Percentiles rank a stretch among this genome's conserved stretches.
Conservation (phyloP, 2,797 vertebrate genomes). For the Sebastes steindachneri region DNA sequence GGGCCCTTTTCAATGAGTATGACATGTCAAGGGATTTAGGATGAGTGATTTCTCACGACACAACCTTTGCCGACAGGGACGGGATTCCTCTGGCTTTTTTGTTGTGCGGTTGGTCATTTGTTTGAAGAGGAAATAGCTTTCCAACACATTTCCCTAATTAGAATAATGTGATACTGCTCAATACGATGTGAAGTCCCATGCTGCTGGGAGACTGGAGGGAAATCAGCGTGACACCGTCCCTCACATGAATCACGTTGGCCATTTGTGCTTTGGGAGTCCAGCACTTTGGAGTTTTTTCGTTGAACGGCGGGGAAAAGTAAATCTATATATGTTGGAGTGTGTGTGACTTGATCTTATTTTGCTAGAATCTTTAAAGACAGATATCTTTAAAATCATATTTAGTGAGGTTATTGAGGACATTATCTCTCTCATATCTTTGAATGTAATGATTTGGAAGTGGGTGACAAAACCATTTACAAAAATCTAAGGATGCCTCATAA, state of each 20-base stretch:
- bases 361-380: not conserved
- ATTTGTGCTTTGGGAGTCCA: constrained; percentile 35
- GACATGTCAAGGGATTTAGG: constrained; percentile 72
- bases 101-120: constrained; percentile 72
- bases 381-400: not conserved
- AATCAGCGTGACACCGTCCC: constrained; percentile 68
- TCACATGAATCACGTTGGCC: constrained; percentile 64
- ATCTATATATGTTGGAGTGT: constrained; percentile 14
- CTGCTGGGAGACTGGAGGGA: constrained; percentile 70
- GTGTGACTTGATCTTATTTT: not conserved
- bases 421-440: not conserved
- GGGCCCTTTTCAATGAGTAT: constrained; percentile 55
- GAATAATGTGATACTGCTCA: constrained; percentile 76
- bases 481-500: not conserved
- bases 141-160: constrained; percentile 80
- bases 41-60: constrained; percentile 80
- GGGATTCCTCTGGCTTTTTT: constrained; percentile 77
- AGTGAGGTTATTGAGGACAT: not conserved
- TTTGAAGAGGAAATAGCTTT: constrained; percentile 79
- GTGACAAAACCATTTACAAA: not conserved
- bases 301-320: constrained; percentile 14
- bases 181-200: constrained; percentile 73
- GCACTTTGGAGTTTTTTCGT: constrained; percentile 11
- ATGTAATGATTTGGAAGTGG: not conserved
- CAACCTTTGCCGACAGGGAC: constrained; percentile 59